Percentiles rank a stretch among this genome's conserved stretches.
Evolutionary conservation across 2,113 vertebrate genomes (phyloP).

Genomic region (Callopanchax toddi): DNA sequence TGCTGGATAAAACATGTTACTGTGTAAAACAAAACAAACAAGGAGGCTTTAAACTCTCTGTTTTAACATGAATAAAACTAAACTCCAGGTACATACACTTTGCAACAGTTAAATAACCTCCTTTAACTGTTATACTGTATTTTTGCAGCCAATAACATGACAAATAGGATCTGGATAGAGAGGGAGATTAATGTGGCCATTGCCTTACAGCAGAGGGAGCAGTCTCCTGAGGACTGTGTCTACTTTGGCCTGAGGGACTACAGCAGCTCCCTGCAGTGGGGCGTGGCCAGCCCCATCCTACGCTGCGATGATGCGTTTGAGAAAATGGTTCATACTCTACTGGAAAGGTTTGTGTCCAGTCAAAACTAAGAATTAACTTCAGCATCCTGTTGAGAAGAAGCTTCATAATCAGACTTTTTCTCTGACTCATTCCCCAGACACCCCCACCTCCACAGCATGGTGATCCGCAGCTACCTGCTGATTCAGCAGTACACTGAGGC

Average conservation of each 20-base stretch:
- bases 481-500: slow-evolving; percentile 98
- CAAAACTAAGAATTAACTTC: background rate
- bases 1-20: slow-evolving; percentile 25
- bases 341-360: slow-evolving; percentile 86
- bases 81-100: background rate
- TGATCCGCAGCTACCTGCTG: slow-evolving; percentile 96
- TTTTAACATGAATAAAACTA: background rate
- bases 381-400: background rate
- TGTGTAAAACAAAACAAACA: background rate
- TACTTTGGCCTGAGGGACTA: slow-evolving; percentile 97
- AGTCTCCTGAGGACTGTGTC: slow-evolving; percentile 80
- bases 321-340: slow-evolving; percentile 93
- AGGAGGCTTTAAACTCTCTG: background rate
- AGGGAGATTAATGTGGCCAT: background rate
- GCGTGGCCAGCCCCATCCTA: slow-evolving; percentile 93
- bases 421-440: slow-evolving; percentile 78
- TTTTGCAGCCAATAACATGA: no score
- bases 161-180: no score
- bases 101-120: no score
- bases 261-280: slow-evolving; percentile 95
- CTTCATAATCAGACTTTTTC: slow-evolving; percentile 1
- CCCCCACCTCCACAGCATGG: slow-evolving; percentile 96
- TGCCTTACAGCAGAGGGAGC: slow-evolving; percentile 81
- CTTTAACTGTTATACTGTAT: no score
- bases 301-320: slow-evolving; percentile 97